These are phyloP conservation scores for Fregetta grallaria DNA, from an alignment of 2,113 vertebrate species.

Conservation along the genomic window DNA sequence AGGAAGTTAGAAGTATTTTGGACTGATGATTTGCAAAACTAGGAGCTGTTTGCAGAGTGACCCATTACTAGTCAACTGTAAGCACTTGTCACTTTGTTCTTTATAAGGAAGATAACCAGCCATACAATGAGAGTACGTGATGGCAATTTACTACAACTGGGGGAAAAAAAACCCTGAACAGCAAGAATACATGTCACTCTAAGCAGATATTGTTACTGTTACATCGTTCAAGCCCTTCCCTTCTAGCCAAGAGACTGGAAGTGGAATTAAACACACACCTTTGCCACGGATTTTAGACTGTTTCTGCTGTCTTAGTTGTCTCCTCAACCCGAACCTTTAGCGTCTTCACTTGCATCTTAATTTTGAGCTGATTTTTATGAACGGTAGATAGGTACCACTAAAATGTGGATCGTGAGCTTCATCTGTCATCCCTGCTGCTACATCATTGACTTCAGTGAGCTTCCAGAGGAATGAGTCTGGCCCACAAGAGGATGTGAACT, in stretches of 20 bases:
- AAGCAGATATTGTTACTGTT: not conserved
- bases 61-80: not conserved
- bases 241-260: not conserved
- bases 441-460: not conserved
- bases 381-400: not conserved
- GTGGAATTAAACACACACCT: not conserved
- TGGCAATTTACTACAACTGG: not conserved
- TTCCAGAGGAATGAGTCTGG: conserved; percentile 25
- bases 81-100: not conserved
- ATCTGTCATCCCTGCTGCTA: not conserved
- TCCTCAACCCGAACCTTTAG: not conserved
- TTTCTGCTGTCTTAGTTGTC: not conserved
- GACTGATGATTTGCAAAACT: not conserved
- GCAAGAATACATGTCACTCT: not conserved
- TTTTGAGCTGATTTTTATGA: conserved; percentile 29
- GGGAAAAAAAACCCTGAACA: rapidly evolving
- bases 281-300: not conserved
- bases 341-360: conserved; percentile 4
- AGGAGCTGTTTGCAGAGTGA: not conserved
- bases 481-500: conserved; percentile 23
- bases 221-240: not conserved
- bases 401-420: not conserved
- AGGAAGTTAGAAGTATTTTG: not conserved
- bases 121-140: rapidly evolving
- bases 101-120: not conserved